These are phyloP conservation scores for Zootermopsis nevadensis DNA, from an alignment of 2,888 invertebrate genomes.

Conservation along the genomic window DNA sequence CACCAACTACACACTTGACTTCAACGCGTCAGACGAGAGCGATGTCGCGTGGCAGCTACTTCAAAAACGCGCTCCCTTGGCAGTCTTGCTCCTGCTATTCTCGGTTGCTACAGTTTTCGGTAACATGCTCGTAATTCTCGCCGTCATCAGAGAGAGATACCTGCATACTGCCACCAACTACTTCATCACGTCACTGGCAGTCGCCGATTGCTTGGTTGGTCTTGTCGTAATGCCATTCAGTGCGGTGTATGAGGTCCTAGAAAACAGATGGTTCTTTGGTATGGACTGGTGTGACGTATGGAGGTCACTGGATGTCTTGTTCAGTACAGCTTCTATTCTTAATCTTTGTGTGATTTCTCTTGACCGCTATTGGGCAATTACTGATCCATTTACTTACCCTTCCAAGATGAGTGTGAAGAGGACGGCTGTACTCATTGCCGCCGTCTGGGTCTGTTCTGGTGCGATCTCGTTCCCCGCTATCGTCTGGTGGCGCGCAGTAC, in stretches of 20 bases:
- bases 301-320: conserved; percentile 96
- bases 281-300: conserved; percentile 97
- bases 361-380: conserved; percentile 98
- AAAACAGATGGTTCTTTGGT: conserved; percentile 94
- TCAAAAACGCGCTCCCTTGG: conserved; percentile 79
- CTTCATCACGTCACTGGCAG: conserved; percentile 95
- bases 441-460: conserved; percentile 97
- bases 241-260: conserved; percentile 88
- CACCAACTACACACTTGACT: neutral
- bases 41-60: conserved; percentile 65
- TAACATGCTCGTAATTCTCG: conserved; percentile 92
- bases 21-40: conserved; percentile 22
- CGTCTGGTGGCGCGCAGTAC: conserved; percentile 92
- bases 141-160: conserved; percentile 92
- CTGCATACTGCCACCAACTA: conserved; percentile 98
- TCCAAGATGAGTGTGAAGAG: conserved; percentile 91
- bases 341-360: conserved; percentile 97
- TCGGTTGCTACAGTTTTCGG: conserved; percentile 95
- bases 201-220: conserved; percentile 96
- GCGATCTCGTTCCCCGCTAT: conserved; percentile 99
- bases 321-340: conserved; percentile 96
- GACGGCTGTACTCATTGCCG: conserved; percentile 88
- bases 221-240: conserved; percentile 98
- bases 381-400: conserved; percentile 97
- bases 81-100: conserved; percentile 85